phyloP scores from a whole-genome alignment of 1,140 invertebrate genomes.

The Bombus vancouverensis region DNA sequence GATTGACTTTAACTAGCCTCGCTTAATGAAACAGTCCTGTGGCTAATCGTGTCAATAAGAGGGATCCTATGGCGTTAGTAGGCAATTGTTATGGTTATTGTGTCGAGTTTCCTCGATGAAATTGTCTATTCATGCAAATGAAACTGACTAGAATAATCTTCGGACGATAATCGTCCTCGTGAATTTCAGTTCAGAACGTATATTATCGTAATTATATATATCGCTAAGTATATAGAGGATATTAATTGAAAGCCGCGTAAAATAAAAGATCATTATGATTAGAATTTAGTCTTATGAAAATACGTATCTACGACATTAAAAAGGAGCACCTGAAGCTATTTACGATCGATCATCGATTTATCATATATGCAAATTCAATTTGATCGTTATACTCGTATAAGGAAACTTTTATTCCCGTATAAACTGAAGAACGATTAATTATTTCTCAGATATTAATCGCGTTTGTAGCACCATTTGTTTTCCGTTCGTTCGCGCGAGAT shows the following conservation, averaged over 20 bases:
- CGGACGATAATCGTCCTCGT: neutral
- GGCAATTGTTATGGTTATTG: neutral
- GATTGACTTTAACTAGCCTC: too few species aligned
- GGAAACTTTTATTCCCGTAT: too few species aligned
- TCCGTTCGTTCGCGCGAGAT: neutral
- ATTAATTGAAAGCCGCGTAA: too few species aligned
- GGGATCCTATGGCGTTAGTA: neutral
- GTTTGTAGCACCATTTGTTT: too few species aligned
- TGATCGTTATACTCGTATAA: too few species aligned
- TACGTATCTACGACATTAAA: too few species aligned
- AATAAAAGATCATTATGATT: too few species aligned
- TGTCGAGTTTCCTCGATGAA: neutral
- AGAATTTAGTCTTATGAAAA: too few species aligned
- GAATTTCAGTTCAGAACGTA: neutral
- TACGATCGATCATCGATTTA: too few species aligned
- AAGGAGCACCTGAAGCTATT: too few species aligned
- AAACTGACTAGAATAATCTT: neutral
- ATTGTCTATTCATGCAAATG: neutral
- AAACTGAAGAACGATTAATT: neutral
- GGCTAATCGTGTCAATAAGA: neutral
- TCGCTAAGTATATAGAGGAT: neutral
- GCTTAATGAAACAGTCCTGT: conserved; percentile 2
- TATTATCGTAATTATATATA: too few species aligned
- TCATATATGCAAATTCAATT: too few species aligned
- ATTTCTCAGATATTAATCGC: neutral